Evolutionary conservation across 2,797 vertebrate genomes (phyloP).

Genomic region (Australoheros facetus): DNA sequence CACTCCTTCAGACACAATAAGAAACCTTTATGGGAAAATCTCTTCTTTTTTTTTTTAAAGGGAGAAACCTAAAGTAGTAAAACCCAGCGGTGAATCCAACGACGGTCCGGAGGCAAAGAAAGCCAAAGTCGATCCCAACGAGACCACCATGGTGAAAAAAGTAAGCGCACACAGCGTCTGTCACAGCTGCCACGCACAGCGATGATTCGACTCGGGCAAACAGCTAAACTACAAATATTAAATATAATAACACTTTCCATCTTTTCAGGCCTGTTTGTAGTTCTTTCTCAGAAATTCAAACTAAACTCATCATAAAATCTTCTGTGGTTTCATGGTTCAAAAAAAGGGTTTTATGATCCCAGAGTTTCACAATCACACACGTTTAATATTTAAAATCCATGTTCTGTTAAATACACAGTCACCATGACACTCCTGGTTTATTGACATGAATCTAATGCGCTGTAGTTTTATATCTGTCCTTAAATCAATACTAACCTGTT

Average conservation of each 20-base stretch:
- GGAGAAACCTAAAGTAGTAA: constrained; percentile 89
- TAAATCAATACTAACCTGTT: background rate
- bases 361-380: background rate
- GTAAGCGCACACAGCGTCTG: constrained; percentile 53
- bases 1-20: background rate
- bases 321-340: background rate
- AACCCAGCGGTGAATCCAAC: constrained; percentile 74
- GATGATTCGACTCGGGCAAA: background rate
- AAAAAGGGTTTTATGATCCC: background rate
- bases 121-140: constrained; percentile 84
- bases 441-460: too few relatives aligned
- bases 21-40: background rate
- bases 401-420: background rate
- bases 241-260: background rate
- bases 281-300: background rate
- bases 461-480: background rate
- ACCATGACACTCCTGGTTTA: background rate
- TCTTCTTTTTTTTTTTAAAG: constrained; percentile 41
- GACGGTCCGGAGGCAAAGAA: constrained; percentile 90
- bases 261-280: background rate
- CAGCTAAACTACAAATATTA: too few relatives aligned
- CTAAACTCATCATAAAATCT: background rate
- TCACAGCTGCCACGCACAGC: background rate
- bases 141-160: constrained; percentile 93
- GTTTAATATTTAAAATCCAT: background rate